Evolutionary conservation across 2,113 vertebrate species (phyloP), one percentile per base, ranked within the genome.

Genomic region (Columbina picui): DNA sequence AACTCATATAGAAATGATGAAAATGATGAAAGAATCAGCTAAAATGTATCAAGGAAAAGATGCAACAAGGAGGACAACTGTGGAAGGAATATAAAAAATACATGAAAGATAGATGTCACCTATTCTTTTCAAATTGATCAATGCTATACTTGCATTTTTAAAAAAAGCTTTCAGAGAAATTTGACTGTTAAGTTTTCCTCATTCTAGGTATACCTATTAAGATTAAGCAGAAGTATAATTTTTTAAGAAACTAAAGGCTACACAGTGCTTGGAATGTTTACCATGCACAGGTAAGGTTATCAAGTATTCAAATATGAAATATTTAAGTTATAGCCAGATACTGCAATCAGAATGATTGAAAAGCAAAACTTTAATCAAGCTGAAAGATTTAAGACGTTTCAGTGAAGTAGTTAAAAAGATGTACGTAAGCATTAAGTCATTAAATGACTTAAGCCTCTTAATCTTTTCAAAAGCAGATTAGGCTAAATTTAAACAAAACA

Each of bases 401-500:
- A 69, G 30, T 36, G 87, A 84, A 93, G 81, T 36, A 89, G 75
- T 90, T 88, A 97, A 95, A 96, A 94, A 94, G 53, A 93, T 80
- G 79, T 77, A 96, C 17, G 41, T 81, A 94, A 94, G 95, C 90
- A 74, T 94, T 85, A 92, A 95, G 88, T 94, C 94, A 95, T 96
- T 95, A 92, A 92, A 88, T 77, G 7, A 93, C 87, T 85, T 90
- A 63, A 83, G 32, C 50, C 9, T 91, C 87, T 91, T 95, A 85
- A 94, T 93, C 92, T 86, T 92, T 88, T 96, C 79, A 86, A 86
- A 95, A 89, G 90, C 90, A 95, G 94, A 96, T 96, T 86, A 94
- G 29, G 41, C 92, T 94, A 84, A 93, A 95, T 89, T 89, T 91
- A 94, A 96, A 87, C 74, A 94, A 94, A 94, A 95, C 89, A 85